These are phyloP conservation scores for Erebia ligea DNA, from an alignment of 2,888 invertebrate species.

Conservation along the genomic window DNA sequence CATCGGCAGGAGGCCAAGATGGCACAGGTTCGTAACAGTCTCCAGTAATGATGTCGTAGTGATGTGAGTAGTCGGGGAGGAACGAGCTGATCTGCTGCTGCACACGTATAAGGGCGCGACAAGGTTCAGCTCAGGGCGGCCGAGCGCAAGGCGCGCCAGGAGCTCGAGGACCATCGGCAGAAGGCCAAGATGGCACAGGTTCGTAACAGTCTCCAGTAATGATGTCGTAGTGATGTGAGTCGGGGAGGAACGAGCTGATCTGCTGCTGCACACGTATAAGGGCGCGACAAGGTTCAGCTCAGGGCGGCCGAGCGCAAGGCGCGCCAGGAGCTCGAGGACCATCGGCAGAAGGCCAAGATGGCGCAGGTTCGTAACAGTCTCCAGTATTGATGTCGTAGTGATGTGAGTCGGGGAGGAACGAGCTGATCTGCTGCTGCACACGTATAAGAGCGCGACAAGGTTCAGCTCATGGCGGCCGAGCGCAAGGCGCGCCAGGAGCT, in stretches of 20 bases:
- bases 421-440: constrained; percentile 96
- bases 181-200: constrained; percentile 94
- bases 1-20: constrained; percentile 93
- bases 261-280: constrained; percentile 98
- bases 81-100: constrained; percentile 96
- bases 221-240: no score
- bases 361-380: constrained; percentile 83
- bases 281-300: constrained; percentile 97
- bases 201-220: neutral
- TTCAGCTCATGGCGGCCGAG: constrained; percentile 97
- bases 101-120: constrained; percentile 99
- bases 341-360: constrained; percentile 93
- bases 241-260: constrained; percentile 90
- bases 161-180: constrained; percentile 93
- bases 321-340: constrained; percentile 95
- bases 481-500: constrained; percentile 94
- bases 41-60: no score
- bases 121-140: constrained; percentile 98
- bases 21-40: constrained; percentile 83
- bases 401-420: no score
- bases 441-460: constrained; percentile 99
- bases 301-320: no score
- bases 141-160: constrained; percentile 94
- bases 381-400: no score
- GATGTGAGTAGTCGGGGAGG: no score